Conservation (phyloP, 2,113 vertebrate species). For the Ploceus nigricollis region DNA sequence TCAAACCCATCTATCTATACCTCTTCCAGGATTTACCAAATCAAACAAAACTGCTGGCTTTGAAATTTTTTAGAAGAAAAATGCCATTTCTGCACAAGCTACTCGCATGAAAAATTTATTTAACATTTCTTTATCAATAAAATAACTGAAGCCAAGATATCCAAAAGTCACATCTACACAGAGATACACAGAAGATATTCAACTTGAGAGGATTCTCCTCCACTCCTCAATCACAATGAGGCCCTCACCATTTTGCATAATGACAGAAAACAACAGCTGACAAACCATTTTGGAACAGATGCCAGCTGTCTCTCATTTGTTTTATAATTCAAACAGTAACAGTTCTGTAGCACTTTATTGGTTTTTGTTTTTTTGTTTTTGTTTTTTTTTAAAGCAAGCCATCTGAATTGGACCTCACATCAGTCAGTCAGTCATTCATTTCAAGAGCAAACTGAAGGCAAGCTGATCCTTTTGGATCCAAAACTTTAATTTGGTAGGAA, state of each 20-base stretch:
- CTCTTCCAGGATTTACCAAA: slow-evolving; percentile 52
- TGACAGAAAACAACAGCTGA: slow-evolving; percentile 79
- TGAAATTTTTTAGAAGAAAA: slow-evolving; percentile 6
- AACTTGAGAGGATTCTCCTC: slow-evolving; percentile 50
- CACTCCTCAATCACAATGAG: slow-evolving; percentile 57
- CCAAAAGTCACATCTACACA: slow-evolving; percentile 6
- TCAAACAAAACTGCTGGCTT: neutral
- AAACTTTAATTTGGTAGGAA: slow-evolving; percentile 47
- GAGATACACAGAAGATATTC: slow-evolving; percentile 45
- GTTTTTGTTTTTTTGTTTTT: neutral
- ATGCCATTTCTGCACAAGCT: slow-evolving; percentile 33
- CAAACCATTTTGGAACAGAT: slow-evolving; percentile 67
- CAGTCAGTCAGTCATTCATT: neutral
- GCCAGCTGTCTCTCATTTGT: slow-evolving; percentile 71
- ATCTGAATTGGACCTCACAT: slow-evolving; percentile 40
- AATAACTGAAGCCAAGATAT: slow-evolving; percentile 55
- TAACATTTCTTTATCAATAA: slow-evolving; percentile 37
- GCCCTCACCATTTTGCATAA: slow-evolving; percentile 69
- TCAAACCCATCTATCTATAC: neutral
- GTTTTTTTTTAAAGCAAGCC: slow-evolving; percentile 54
- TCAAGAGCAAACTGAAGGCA: slow-evolving; percentile 53
- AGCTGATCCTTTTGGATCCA: slow-evolving; percentile 50
- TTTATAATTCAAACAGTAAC: slow-evolving; percentile 68
- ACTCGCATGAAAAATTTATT: slow-evolving; percentile 52
- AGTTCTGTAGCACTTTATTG: slow-evolving; percentile 62